Base-by-base conservation (phyloP, 2,888 invertebrate genomes). In the Pristionchus mayeri region DNA sequence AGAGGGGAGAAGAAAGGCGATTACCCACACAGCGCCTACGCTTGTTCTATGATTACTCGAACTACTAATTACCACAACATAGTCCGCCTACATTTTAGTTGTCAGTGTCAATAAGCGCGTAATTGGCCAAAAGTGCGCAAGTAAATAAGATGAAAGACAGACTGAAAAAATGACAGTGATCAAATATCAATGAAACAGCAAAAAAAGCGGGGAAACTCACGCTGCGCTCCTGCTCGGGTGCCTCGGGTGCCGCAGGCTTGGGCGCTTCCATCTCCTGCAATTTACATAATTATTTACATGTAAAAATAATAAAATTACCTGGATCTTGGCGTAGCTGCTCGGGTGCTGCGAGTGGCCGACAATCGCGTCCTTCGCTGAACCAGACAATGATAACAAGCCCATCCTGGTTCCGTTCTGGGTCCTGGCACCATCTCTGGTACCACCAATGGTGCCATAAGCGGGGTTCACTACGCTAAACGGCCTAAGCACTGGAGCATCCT, bases 301-400 rank as follows among this genome's bases (percentile, higher is more conserved):
- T 7, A 30, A 63, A 63, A 63, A 6, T 30, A 63, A 21, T 54
- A 54, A 21, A 34, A 0, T 44, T 24, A 37, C 63, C 86, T 90
- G 90, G 79, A 91, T 91, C 79, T 89, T 85, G 3, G 90, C 90
- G 79, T 90, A 90, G 82, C 89, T 89, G 85, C 86, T 85, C 37
- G 91, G 91, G 79, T 92, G 91, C 84, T 92, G 91, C 11, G 91
- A 90, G 30, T 88, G 86, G 48, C 89, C 89, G 71, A 90, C 85
- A 60, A 91, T 92, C 34, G 89, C 88, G 37, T 87, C 88, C 86
- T 92, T 92, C 11, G 91, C 92, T 92, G 89, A 88, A 91, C 76
- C 60, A 37, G 87, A 85, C 50, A 89, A 79, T 27, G 87, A 88
- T 44, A 89, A 57, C 50, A 89, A 83, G 3, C 87, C 86, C 89